phyloP scores from a whole-genome alignment of 2,888 invertebrate species.

The Spicauda simplicius region DNA sequence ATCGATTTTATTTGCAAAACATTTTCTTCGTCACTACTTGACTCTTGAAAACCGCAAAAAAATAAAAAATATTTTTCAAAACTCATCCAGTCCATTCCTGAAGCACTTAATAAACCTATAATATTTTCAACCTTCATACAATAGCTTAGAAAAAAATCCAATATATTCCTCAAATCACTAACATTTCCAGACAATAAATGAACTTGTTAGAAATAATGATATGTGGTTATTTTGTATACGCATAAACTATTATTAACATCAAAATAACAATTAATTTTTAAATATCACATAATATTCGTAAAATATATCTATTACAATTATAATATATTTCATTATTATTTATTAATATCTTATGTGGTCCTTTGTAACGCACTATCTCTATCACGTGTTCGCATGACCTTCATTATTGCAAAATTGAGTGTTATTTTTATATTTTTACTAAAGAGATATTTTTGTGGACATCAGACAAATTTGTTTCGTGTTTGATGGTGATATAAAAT shows the following conservation, averaged over 20 bases:
- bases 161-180: conserved; percentile 5
- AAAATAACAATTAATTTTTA: conserved; percentile 75
- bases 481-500: too few species aligned
- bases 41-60: not conserved
- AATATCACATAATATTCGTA: conserved; percentile 83
- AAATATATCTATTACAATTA: conserved; percentile 65
- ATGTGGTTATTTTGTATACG: conserved; percentile 76
- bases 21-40: not conserved
- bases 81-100: not conserved
- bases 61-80: not conserved
- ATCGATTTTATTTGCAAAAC: not conserved
- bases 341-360: conserved; percentile 75
- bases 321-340: conserved; percentile 41
- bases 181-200: conserved; percentile 32
- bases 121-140: conserved; percentile 8
- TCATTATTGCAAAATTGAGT: not conserved
- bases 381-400: conserved; percentile 56
- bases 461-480: too few species aligned
- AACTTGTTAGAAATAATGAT: conserved; percentile 75
- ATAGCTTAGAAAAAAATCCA: conserved; percentile 11
- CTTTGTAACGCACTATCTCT: conserved; percentile 63
- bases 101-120: not conserved
- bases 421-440: too few species aligned
- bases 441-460: too few species aligned
- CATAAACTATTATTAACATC: conserved; percentile 66